A percentile compares a stretch with the other conserved stretches of the same genome.
These are phyloP conservation scores for Drosophila grimshawi DNA, from an alignment of 1,140 invertebrate species.

Conservation along the genomic window DNA sequence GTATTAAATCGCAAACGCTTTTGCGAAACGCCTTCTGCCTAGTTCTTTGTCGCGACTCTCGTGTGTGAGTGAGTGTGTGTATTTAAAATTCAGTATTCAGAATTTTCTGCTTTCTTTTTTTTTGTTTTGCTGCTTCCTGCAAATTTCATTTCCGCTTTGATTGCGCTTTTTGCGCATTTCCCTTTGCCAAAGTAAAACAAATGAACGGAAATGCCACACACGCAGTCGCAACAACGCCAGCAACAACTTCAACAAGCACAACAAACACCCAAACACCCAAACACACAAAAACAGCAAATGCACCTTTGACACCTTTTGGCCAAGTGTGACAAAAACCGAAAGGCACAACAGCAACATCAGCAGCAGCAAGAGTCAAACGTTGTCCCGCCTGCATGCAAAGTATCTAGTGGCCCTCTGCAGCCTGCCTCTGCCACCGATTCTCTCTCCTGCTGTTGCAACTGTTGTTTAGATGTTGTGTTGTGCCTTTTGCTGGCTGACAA, in stretches of 20 bases:
- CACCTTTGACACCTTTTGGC: constrained; percentile 80
- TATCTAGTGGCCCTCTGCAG: constrained; percentile 53
- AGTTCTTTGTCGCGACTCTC: constrained; percentile 36
- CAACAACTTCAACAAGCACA: constrained; percentile 47
- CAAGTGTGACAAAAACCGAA: constrained; percentile 70
- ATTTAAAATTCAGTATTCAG: constrained; percentile 49
- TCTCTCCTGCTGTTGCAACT: constrained; percentile 20
- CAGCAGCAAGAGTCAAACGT: constrained; percentile 16
- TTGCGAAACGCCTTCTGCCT: constrained; percentile 31
- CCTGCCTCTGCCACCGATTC: neutral
- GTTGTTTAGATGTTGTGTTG: constrained; percentile 68
- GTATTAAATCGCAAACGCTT: constrained; percentile 62
- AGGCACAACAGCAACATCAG: constrained; percentile 16
- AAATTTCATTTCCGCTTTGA: constrained; percentile 83
- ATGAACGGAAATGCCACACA: constrained; percentile 83
- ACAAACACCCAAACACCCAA: constrained; percentile 13
- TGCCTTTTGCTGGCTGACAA: constrained; percentile 68
- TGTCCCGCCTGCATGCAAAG: constrained; percentile 73
- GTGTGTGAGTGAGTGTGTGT: constrained; percentile 25
- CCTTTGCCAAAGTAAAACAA: constrained; percentile 77
- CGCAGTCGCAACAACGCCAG: constrained; percentile 51
- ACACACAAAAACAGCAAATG: constrained; percentile 48
- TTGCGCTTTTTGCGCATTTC: constrained; percentile 79
- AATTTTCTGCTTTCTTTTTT: constrained; percentile 28
- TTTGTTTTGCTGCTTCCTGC: constrained; percentile 66